phyloP scores from a whole-genome alignment of 2,888 invertebrate species.

The Platycheirus albimanus region DNA sequence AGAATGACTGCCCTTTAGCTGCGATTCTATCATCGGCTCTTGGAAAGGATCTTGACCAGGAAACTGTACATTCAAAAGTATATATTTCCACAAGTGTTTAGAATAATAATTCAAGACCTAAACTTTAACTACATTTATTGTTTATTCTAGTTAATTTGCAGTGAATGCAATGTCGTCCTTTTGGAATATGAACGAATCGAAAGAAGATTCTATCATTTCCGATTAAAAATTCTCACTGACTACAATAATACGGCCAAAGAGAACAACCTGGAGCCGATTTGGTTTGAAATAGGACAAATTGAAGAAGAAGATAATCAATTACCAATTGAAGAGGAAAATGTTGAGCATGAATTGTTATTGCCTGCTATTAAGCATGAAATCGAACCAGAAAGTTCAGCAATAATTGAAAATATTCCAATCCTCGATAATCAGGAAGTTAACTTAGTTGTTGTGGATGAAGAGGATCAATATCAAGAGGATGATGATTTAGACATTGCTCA shows the following conservation, averaged over 20 bases:
- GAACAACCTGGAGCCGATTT: slow-evolving; percentile 75
- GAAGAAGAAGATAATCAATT: slow-evolving; percentile 28
- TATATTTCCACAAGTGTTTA: background rate
- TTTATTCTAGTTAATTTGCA: slow-evolving; percentile 83
- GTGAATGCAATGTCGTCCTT: slow-evolving; percentile 86
- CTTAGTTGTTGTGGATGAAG: slow-evolving; percentile 43
- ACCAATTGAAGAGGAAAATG: background rate
- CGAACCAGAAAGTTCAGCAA: background rate
- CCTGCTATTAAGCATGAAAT: background rate
- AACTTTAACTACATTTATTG: background rate
- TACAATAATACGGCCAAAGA: slow-evolving; percentile 83
- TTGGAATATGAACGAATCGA: slow-evolving; percentile 86
- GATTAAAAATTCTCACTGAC: slow-evolving; percentile 83
- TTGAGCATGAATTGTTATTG: background rate
- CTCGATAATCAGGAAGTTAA: slow-evolving; percentile 28
- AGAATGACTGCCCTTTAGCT: slow-evolving; percentile 58
- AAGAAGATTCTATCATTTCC: slow-evolving; percentile 84
- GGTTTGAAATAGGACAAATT: slow-evolving; percentile 51
- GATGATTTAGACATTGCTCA: slow-evolving; percentile 1
- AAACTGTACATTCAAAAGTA: slow-evolving; percentile 84
- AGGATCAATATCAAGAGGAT: slow-evolving; percentile 23
- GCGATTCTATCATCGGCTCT: slow-evolving; percentile 72
- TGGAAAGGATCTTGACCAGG: slow-evolving; percentile 82
- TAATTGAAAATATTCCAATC: slow-evolving; percentile 39
- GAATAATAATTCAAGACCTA: background rate